Evolutionary conservation across 2,113 vertebrate genomes (phyloP).

Genomic region (Geococcyx californianus): DNA sequence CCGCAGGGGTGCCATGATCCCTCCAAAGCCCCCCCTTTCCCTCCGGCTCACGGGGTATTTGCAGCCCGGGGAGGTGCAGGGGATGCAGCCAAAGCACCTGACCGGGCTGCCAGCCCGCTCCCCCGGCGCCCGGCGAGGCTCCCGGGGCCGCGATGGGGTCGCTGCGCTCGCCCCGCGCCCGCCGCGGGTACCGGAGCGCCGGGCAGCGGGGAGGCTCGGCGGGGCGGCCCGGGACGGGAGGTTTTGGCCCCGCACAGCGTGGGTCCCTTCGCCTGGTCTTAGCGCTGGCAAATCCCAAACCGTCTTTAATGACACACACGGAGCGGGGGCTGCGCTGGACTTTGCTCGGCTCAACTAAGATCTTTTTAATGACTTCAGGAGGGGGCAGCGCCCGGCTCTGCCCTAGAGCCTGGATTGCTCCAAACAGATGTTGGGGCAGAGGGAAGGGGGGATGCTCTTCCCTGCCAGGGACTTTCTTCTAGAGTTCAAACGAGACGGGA

Average conservation of each 20-base stretch:
- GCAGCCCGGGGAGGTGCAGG: background rate
- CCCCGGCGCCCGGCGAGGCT: background rate
- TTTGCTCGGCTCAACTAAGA: conserved; percentile 73
- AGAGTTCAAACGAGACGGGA: conserved; percentile 77
- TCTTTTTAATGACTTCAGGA: conserved; percentile 82
- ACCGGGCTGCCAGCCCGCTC: background rate
- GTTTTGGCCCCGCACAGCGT: background rate
- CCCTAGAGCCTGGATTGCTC: conserved; percentile 80
- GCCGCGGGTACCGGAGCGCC: background rate
- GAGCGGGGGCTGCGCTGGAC: conserved; percentile 66
- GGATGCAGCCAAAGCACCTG: background rate
- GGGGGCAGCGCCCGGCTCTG: conserved; percentile 65
- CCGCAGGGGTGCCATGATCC: conserved; percentile 22
- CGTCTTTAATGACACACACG: conserved; percentile 14
- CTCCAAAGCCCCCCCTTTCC: background rate
- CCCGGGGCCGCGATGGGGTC: background rate
- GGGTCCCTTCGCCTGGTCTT: background rate
- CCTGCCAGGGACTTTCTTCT: conserved; percentile 74
- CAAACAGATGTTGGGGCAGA: conserved; percentile 79
- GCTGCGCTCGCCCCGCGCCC: accelerated
- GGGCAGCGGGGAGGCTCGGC: background rate
- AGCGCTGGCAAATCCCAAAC: conserved; percentile 1
- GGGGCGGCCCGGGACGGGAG: background rate
- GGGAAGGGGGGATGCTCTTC: conserved; percentile 62
- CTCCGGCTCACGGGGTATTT: conserved; percentile 7